These are phyloP conservation scores for Meda fulgida DNA, from an alignment of 2,797 vertebrate species.

Conservation along the genomic window DNA sequence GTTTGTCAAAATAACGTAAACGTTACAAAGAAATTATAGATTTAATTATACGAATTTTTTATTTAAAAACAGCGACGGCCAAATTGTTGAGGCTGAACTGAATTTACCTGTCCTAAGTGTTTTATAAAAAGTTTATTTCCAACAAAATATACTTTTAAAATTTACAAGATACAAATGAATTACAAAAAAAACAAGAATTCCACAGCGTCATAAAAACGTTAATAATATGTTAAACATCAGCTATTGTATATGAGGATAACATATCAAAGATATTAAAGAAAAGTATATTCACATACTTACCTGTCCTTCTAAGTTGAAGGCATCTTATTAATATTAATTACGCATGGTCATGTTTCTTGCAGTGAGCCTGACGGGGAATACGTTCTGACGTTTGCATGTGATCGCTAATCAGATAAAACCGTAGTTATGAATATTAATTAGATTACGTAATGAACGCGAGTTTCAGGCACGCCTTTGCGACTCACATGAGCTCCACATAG, in stretches of 20 bases:
- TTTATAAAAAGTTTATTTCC: too few relatives aligned
- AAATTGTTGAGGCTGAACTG: not conserved
- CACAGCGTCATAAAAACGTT: too few relatives aligned
- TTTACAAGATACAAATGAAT: too few relatives aligned
- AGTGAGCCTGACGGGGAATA: not conserved
- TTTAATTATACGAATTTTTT: not conserved
- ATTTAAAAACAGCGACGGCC: not conserved
- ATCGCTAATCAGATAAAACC: not conserved
- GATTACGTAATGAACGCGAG: not conserved
- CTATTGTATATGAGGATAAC: too few relatives aligned
- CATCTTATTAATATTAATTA: not conserved
- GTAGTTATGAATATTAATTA: not conserved
- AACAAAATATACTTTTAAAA: too few relatives aligned
- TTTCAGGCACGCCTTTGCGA: slow-evolving; percentile 59
- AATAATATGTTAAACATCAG: too few relatives aligned
- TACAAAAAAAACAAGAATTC: too few relatives aligned
- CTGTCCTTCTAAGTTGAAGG: not conserved
- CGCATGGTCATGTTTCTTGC: not conserved
- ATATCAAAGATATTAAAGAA: too few relatives aligned
- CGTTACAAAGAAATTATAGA: not conserved
- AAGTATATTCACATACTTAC: too few relatives aligned
- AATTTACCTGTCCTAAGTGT: too few relatives aligned
- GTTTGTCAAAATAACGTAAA: not conserved
- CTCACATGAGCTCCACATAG: slow-evolving; percentile 77
- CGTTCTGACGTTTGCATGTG: not conserved